phyloP scores from a whole-genome alignment of 2,888 invertebrate species.

The Falcaria lacertinaria region DNA sequence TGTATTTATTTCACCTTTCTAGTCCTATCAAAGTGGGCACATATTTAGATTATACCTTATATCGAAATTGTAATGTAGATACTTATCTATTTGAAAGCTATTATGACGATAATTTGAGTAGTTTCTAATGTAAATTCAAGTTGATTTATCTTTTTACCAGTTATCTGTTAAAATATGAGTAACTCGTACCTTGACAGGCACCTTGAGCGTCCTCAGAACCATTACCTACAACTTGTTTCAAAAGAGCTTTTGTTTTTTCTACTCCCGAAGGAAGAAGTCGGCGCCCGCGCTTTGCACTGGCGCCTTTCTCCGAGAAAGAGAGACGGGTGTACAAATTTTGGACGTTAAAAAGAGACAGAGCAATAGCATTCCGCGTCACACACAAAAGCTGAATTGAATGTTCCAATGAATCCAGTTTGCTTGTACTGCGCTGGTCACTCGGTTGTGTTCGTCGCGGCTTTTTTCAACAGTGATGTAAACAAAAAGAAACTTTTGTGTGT shows the following conservation, averaged over 20 bases:
- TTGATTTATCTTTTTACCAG: too few relatives aligned
- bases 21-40: too few relatives aligned
- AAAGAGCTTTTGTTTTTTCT: constrained; percentile 71
- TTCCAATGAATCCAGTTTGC: constrained; percentile 65
- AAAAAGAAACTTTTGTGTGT: constrained; percentile 50
- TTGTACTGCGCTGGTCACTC: constrained; percentile 56
- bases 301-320: constrained; percentile 68
- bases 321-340: constrained; percentile 27
- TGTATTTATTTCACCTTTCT: too few relatives aligned
- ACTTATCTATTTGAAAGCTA: too few relatives aligned
- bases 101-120: too few relatives aligned
- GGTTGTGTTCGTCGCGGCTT: constrained; percentile 46
- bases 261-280: constrained; percentile 71
- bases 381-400: constrained; percentile 39
- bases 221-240: constrained; percentile 71
- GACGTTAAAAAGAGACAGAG: constrained; percentile 48
- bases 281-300: constrained; percentile 72
- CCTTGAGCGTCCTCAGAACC: constrained; percentile 42
- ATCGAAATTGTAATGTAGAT: too few relatives aligned
- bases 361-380: constrained; percentile 67
- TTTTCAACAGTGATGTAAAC: constrained; percentile 68
- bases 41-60: too few relatives aligned
- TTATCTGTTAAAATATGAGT: too few relatives aligned
- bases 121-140: too few relatives aligned
- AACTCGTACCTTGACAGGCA: constrained; percentile 64